These are phyloP conservation scores for Brachionus asplanchnoidis DNA, from an alignment of 1,140 invertebrate species.

Conservation along the genomic window DNA sequence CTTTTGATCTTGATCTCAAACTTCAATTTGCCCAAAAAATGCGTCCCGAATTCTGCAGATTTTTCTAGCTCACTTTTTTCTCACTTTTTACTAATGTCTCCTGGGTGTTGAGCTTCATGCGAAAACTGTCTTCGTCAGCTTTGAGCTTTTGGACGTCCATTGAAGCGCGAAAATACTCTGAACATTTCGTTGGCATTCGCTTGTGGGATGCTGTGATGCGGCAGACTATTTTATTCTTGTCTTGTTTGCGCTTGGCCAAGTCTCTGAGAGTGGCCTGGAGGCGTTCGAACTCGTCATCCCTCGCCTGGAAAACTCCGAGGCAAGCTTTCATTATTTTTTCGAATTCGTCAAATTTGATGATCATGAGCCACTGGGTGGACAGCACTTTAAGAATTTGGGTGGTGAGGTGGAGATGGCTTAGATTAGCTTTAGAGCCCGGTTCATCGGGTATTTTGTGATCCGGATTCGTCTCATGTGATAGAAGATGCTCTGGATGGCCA, in stretches of 20 bases:
- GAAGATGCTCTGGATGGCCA: conserved; percentile 83
- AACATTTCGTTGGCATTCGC: no score
- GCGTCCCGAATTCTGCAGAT: conserved; percentile 7
- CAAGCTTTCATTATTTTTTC: conserved; percentile 90
- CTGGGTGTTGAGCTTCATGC: conserved; percentile 86
- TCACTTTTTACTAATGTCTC: conserved; percentile 97
- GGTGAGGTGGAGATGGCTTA: conserved; percentile 89
- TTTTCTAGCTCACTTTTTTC: conserved; percentile 60
- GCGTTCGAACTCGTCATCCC: conserved; percentile 99
- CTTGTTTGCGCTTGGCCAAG: no score
- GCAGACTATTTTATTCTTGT: no score
- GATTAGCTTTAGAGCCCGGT: no score
- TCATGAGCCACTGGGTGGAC: conserved; percentile 89
- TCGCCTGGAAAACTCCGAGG: conserved; percentile 89
- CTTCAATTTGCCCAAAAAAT: conserved; percentile 2
- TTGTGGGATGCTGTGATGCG: no score
- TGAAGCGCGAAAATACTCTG: no score
- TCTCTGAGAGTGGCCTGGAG: no score
- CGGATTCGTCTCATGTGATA: conserved; percentile 88
- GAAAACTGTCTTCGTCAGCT: no score
- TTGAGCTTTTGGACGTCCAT: no score
- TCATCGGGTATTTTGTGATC: conserved; percentile 94
- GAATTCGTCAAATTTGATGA: conserved; percentile 96
- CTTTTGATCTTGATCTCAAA: no score
- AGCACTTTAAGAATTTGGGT: conserved; percentile 86